These are phyloP conservation scores for Andrena fulva DNA, from an alignment of 2,888 invertebrate species.

Conservation along the genomic window DNA sequence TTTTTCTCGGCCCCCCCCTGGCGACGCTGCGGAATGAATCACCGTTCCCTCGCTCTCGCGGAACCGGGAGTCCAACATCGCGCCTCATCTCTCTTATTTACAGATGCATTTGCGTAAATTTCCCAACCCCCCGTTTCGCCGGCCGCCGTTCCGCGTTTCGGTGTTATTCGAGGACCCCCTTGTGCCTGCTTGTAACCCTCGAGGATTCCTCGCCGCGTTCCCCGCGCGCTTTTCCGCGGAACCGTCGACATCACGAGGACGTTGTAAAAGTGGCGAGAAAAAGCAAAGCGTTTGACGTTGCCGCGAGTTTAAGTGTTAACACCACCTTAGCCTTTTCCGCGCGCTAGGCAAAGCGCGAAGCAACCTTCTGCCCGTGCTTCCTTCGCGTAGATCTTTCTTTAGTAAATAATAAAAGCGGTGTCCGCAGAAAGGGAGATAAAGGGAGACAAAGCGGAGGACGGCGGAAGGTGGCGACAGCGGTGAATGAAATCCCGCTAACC, in stretches of 20 bases:
- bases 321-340: no score
- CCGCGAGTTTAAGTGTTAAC: no score
- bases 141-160: background rate
- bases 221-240: conserved; percentile 13
- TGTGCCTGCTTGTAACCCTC: conserved; percentile 26
- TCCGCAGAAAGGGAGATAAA: background rate
- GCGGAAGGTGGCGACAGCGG: conserved; percentile 37
- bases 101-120: conserved; percentile 64
- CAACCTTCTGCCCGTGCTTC: no score
- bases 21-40: conserved; percentile 65
- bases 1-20: conserved; percentile 59
- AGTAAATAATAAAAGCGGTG: background rate
- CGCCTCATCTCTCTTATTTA: conserved; percentile 70
- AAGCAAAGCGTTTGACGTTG: no score
- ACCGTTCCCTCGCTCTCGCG: conserved; percentile 57
- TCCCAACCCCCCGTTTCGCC: conserved; percentile 1
- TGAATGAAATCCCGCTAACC: conserved; percentile 54
- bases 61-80: conserved; percentile 64
- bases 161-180: conserved; percentile 48
- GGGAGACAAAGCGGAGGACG: conserved; percentile 35
- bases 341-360: no score
- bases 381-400: no score
- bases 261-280: conserved; percentile 22
- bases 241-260: conserved; percentile 24
- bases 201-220: conserved; percentile 44